Conservation (phyloP, 2,888 invertebrate species). For the Erebia palarica region DNA sequence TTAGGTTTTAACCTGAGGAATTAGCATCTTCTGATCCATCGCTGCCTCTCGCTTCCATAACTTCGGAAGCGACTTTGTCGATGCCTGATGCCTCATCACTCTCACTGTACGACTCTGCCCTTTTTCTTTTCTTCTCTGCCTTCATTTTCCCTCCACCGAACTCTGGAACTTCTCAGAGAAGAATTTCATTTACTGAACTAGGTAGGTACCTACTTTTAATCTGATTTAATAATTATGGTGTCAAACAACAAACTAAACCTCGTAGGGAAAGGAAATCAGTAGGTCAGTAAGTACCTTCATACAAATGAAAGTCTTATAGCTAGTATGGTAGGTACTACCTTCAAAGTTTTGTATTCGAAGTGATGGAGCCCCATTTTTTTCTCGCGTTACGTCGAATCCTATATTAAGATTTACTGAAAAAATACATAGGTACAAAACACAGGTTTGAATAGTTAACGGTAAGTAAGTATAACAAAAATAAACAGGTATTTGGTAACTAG, state of each 20-base stretch:
- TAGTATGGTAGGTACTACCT: slow-evolving; percentile 53
- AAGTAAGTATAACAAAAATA: too few species aligned
- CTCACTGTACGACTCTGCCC: slow-evolving; percentile 41
- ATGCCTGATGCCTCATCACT: slow-evolving; percentile 34
- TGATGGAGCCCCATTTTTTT: slow-evolving; percentile 54
- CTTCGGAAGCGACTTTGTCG: slow-evolving; percentile 40
- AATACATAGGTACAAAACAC: neutral
- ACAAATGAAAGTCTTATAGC: neutral
- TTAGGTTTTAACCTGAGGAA: slow-evolving; percentile 33
- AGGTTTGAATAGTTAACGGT: too few species aligned
- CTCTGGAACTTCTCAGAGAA: slow-evolving; percentile 8
- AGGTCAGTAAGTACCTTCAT: neutral
- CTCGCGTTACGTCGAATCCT: slow-evolving; percentile 64
- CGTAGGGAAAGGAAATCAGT: neutral
- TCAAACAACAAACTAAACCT: neutral
- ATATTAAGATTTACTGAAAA: slow-evolving; percentile 64
- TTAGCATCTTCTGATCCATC: slow-evolving; percentile 40
- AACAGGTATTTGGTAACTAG: neutral
- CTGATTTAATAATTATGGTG: too few species aligned
- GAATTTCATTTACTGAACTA: slow-evolving; percentile 3
- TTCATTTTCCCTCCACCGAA: slow-evolving; percentile 24
- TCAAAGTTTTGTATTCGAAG: slow-evolving; percentile 57
- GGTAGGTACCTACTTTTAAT: too few species aligned
- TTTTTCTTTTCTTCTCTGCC: slow-evolving; percentile 21
- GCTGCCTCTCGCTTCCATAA: slow-evolving; percentile 41